These are phyloP conservation scores for Bufo gargarizans DNA, from an alignment of 2,113 vertebrate genomes.

Conservation along the genomic window DNA sequence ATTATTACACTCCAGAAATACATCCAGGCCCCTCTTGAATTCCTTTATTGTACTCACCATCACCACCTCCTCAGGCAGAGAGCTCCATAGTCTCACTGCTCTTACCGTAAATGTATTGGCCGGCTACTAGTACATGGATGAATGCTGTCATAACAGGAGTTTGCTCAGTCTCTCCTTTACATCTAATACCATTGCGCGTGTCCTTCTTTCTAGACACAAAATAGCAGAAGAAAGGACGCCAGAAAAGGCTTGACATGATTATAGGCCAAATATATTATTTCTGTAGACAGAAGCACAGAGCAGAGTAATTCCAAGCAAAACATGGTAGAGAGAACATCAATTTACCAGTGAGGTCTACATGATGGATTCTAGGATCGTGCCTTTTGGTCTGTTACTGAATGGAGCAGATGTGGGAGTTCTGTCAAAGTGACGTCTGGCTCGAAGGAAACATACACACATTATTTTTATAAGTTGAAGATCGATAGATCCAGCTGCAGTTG, in stretches of 20 bases:
- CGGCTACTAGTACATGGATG: neutral
- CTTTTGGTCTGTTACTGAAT: conserved; percentile 3
- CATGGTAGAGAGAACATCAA: neutral
- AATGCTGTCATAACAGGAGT: neutral
- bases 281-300: neutral
- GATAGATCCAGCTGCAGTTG: conserved; percentile 11
- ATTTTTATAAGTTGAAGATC: conserved; percentile 8
- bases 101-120: too few species aligned
- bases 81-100: too few species aligned
- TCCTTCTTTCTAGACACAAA: neutral
- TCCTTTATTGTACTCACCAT: too few species aligned
- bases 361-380: neutral
- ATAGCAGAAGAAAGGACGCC: neutral
- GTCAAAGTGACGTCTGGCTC: neutral
- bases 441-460: conserved; percentile 17
- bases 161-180: neutral
- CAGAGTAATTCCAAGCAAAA: conserved; percentile 1
- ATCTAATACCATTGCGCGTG: neutral
- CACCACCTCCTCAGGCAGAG: too few species aligned
- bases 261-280: neutral
- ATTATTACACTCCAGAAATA: too few species aligned
- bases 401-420: conserved; percentile 34
- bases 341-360: neutral
- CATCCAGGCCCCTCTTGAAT: too few species aligned
- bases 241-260: neutral